Evolutionary conservation across 2,888 invertebrate genomes (phyloP).

Genomic region (Drosophila anceps): DNA sequence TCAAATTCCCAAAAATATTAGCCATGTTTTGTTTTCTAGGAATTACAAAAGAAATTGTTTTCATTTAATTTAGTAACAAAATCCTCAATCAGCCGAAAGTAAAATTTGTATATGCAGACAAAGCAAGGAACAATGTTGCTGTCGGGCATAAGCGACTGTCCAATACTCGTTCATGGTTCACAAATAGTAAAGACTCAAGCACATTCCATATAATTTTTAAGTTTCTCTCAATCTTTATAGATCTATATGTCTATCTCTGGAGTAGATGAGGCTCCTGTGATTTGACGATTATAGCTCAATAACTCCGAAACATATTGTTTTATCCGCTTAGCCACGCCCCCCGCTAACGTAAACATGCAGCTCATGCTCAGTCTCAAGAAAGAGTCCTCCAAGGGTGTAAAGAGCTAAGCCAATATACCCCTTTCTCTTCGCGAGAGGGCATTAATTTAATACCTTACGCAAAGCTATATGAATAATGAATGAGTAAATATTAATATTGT

Average conservation of each 20-base stretch:
- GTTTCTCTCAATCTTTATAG: background rate
- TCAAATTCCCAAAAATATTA: background rate
- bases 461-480: slow-evolving; percentile 1
- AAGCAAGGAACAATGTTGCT: background rate
- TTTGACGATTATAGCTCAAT: too few relatives aligned
- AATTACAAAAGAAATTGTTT: background rate
- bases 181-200: background rate
- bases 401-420: background rate
- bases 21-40: background rate
- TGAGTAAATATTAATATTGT: background rate
- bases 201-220: background rate
- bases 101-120: background rate
- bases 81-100: background rate
- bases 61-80: background rate
- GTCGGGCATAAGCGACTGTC: too few relatives aligned
- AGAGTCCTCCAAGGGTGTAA: too few relatives aligned
- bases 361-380: background rate
- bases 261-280: background rate
- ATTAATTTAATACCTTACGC: background rate
- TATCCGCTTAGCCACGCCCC: too few relatives aligned
- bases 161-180: background rate
- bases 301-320: too few relatives aligned
- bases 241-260: background rate
- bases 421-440: fast-evolving
- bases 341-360: too few relatives aligned